Evolutionary conservation across 2,113 vertebrate species (phyloP), one percentile per base, ranked within the genome.

Genomic region (Cranoglanis bouderius): DNA sequence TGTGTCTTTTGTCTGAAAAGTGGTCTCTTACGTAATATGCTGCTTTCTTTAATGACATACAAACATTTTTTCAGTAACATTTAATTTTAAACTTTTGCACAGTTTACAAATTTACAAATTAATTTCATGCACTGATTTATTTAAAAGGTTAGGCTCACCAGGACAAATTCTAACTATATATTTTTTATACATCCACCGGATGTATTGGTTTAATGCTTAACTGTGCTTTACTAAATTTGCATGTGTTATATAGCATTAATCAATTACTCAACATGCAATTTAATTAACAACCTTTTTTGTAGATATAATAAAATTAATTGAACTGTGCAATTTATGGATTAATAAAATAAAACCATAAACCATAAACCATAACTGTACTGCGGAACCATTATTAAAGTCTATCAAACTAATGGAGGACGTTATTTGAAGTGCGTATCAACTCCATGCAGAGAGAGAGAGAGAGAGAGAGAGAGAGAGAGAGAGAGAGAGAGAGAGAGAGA

Each of bases 191-290:
- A 21, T 40, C 1, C 18, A 38, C 2, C 35, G 7, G 6, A 32
- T n/a, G 29, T 18, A 55, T 19, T 26, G 16, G 32, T 82, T 81
- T 55, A 35, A 81, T 80, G 4, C 13, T 21, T 19, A 6, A 13
- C 0, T 82, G 53, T 14, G 24, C 46, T 49, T 49, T 10, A 32
- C 32, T 32, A 24, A 8, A 24, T 82, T 38, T 82, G n/a, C n/a
- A 55, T 57, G 29, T 77, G 77, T 53, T 53, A 8, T 82, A 14
- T 38, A 24, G 32, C 10, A 57, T 24, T 82, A 38, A 59, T 59
- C 19, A 82, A 82, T 82, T 57, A 82, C 80, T 82, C 40, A 82
- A 82, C 53, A 82, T 59, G 80, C 16, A 38, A 82, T 82, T 82
- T 38, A 82, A 59, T 82, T 82, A 57, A 59, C 80, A 59, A 19